Conservation (phyloP, 2,113 vertebrate genomes). For the Pangasianodon gigas region DNA sequence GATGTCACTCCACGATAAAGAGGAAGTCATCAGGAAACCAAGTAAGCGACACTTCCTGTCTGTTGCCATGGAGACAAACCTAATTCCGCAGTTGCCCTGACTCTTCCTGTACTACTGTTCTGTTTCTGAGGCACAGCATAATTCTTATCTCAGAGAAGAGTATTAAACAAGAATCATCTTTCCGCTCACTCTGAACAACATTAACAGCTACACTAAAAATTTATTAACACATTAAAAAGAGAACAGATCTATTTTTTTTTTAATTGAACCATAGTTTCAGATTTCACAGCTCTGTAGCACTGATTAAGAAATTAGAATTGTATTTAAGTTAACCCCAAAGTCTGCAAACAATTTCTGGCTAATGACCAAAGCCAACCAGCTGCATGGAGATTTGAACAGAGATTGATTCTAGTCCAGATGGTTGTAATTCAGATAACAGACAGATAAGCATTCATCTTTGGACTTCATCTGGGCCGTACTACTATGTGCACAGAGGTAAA, state of each 20-base stretch:
- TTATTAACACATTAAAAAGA: background rate
- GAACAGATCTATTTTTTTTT: background rate
- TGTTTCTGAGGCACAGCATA: constrained; percentile 5
- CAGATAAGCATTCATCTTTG: constrained; percentile 62
- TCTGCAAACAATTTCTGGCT: constrained; percentile 63
- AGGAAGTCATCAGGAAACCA: constrained; percentile 78
- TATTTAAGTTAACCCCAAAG: constrained; percentile 32
- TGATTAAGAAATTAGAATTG: background rate
- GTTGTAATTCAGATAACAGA: constrained; percentile 61
- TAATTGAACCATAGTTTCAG: background rate
- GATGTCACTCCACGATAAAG: constrained; percentile 79
- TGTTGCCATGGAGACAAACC: constrained; percentile 71
- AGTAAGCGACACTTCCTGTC: constrained; percentile 79
- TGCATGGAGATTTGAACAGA: constrained; percentile 32
- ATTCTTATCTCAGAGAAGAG: constrained; percentile 21
- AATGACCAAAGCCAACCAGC: constrained; percentile 19
- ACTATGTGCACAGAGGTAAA: background rate
- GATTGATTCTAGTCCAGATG: constrained; percentile 59
- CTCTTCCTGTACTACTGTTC: constrained; percentile 50
- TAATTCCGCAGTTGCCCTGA: constrained; percentile 63
- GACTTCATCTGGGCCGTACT: constrained; percentile 4
- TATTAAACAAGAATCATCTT: background rate
- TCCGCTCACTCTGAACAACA: background rate
- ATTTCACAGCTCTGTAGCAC: background rate
- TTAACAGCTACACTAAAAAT: constrained; percentile 17